Base-by-base conservation (phyloP, 2,797 vertebrate species). In the Coregonus suidteri region DNA sequence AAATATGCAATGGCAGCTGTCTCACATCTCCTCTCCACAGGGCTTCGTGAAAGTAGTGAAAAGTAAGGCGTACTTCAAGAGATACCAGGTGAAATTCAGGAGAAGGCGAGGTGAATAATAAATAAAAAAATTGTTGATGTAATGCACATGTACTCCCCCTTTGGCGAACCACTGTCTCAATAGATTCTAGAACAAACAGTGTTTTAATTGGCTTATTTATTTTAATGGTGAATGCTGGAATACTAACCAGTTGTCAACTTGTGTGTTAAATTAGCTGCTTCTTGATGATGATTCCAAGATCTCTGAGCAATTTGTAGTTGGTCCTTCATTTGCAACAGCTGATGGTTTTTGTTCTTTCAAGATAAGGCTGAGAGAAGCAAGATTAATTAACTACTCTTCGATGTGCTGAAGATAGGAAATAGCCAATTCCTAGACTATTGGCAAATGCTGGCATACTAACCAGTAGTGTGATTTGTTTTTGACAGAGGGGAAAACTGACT, bases 11-110 rank as follows among this genome's bases (percentile, higher is more conserved):
- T 62, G n/a, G 15, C 11, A 52, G 14, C 5, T 15, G 14, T 72
- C 70, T 72, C 34, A 52, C 18, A 2, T 14, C n/a, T 51, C 41
- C 69, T 69, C 81, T 83, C 18, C 81, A 65, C 89, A 99, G 98
- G 98, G 98, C 79, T 99, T 99, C 84, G 97, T 99, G 31, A 99
- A 99, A 93, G 97, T 99, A 88, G 96, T 99, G 84, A 99, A 99
- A 91, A 99, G 93, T 87, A 99, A 98, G 94, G 92, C 98, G n/a
- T 99, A 99, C 92, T 99, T 99, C 94, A 99, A 96, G 96, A 96
- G 98, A 85, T 99, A 99, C 87, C 95, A 99, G 88, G 98, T 99
- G 73, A 99, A 99, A 88, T 99, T 98, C 92, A 96, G 98, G 92
- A 96, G 98, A 87, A 94, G 98, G 86, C 95, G 98, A 97, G 98